Base-by-base conservation (phyloP, 2,888 invertebrate species). In the Fragum sueziense region DNA sequence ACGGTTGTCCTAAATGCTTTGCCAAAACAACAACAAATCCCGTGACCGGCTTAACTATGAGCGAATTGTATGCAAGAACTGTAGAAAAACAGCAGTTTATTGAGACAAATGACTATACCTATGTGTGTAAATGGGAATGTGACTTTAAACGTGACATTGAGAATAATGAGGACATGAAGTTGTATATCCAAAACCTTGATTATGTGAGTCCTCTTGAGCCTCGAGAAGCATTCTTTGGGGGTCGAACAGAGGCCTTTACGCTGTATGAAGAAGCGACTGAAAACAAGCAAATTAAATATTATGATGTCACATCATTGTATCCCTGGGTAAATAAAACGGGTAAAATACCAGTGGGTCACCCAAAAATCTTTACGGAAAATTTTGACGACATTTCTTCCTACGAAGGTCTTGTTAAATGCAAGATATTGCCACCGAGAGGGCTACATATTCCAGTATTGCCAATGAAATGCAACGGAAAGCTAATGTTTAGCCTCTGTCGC, bases 401-500 rank as follows among this genome's bases (percentile, higher is more conserved):
- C 70, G 84, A 86, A 65, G 91, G 90, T 4, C 17, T 90, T 0
- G 73, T 88, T 4, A 84, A 90, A 59, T 88, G 88, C 68, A 85
- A 79, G 70, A 72, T 91, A 6, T 27, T 88, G 25, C 88, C 91
- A 3, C 90, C 89, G 11, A 59, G 76, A 47, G 61, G 77, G 0
- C 72, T 92, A 6, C 91, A 82, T 62, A 87, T 88, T 34, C 90
- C 90, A 1, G 91, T 92, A 0, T 70, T 92, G 22, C 91, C 92
- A 0, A 52, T 74, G 0, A 86, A 86, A 75, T 83, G 86, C 61
- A 86, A 90, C 69, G 83, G 85, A 0, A 89, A 90, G 76, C 76
- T 93, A n/a, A 84, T 92, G 80, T 93, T 93, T 85, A 82, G 87
- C 1, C 76, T 93, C 1, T 93, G 93, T 85, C 78, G 86, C 14